phyloP scores from a whole-genome alignment of 2,797 vertebrate genomes.

The Ceryle rudis region DNA sequence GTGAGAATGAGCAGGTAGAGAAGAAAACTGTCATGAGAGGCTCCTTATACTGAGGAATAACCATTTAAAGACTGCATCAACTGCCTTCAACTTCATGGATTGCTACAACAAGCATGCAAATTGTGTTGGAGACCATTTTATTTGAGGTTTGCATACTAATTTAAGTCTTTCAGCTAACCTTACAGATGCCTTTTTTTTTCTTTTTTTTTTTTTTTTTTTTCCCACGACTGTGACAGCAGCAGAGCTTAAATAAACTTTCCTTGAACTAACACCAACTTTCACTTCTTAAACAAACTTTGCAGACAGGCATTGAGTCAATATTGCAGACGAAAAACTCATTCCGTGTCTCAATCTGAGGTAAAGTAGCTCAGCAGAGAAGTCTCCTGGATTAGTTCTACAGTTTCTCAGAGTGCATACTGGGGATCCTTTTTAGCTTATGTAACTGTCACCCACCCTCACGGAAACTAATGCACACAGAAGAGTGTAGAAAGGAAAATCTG shows the following conservation, averaged over 20 bases:
- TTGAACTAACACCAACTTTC: neutral
- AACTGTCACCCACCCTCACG: neutral
- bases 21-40: neutral
- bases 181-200: neutral
- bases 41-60: neutral
- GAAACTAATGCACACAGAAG: neutral
- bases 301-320: neutral
- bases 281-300: neutral
- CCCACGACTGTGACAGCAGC: neutral
- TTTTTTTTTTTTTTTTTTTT: neutral
- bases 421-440: neutral
- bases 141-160: neutral
- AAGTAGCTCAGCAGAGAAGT: neutral
- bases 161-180: neutral
- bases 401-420: neutral
- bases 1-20: neutral
- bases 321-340: fast-evolving
- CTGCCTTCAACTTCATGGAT: neutral
- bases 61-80: neutral
- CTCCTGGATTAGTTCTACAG: fast-evolving
- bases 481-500: neutral
- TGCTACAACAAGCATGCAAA: neutral
- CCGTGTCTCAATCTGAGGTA: neutral
- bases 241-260: neutral
- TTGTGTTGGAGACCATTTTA: neutral